Percentiles rank a stretch among this genome's conserved stretches.
phyloP scores from a whole-genome alignment of 2,888 invertebrate species.

The Tuberolachnus salignus region DNA sequence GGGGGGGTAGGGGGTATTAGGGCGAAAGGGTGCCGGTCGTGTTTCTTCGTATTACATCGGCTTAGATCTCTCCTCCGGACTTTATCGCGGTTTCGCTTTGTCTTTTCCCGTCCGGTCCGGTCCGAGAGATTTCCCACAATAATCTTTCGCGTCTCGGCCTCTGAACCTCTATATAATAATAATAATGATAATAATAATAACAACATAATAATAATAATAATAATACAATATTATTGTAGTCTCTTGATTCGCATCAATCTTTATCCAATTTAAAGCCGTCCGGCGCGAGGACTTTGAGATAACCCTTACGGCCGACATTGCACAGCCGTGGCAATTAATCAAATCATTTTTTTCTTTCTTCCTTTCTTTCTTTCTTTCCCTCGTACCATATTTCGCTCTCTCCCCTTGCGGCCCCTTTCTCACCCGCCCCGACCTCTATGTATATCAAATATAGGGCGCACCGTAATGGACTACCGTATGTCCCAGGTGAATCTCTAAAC shows the following conservation, averaged over 20 bases:
- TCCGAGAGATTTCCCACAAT: conserved; percentile 41
- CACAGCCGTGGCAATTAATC: conserved; percentile 39
- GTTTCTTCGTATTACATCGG: conserved; percentile 17
- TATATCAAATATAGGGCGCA: too few relatives aligned
- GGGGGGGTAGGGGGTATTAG: too few relatives aligned
- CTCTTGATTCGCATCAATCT: conserved; percentile 54
- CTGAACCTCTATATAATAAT: not conserved
- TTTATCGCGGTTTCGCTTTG: conserved; percentile 52
- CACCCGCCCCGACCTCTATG: too few relatives aligned
- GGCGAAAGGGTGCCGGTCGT: too few relatives aligned
- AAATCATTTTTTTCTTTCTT: conserved; percentile 42
- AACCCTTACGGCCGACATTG: too few relatives aligned
- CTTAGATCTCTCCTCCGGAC: not conserved
- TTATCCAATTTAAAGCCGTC: conserved; percentile 52
- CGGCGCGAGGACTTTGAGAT: too few relatives aligned
- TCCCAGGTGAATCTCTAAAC: too few relatives aligned
- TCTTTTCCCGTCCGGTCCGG: conserved; percentile 29
- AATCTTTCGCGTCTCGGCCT: conserved; percentile 34
- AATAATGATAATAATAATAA: too few relatives aligned
- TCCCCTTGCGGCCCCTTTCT: too few relatives aligned
- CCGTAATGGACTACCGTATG: too few relatives aligned
- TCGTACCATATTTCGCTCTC: not conserved
- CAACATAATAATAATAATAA: too few relatives aligned
- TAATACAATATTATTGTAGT: too few relatives aligned
- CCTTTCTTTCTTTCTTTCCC: conserved; percentile 6